phyloP scores from a whole-genome alignment of 2,113 vertebrate species.

The Acanthochromis polyacanthus region DNA sequence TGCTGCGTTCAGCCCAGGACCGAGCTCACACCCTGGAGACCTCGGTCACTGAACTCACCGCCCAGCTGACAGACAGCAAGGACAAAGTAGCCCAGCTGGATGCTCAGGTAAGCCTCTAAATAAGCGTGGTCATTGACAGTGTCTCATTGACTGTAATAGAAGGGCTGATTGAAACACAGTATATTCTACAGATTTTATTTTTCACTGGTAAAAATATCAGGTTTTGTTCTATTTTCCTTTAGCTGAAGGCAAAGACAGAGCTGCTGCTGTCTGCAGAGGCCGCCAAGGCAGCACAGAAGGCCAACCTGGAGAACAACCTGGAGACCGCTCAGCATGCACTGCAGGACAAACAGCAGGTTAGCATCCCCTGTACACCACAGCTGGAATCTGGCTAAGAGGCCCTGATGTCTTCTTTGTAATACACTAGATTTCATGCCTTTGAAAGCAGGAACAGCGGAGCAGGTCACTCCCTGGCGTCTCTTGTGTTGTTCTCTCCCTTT shows the following conservation, averaged over 20 bases:
- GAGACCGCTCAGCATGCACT: constrained; percentile 95
- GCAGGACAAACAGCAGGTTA: constrained; percentile 98
- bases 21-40: constrained; percentile 91
- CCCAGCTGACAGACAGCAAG: constrained; percentile 92
- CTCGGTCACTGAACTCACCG: constrained; percentile 87
- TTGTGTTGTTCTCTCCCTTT: neutral
- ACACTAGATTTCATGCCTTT: neutral
- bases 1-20: constrained; percentile 92
- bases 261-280: constrained; percentile 95
- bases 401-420: neutral
- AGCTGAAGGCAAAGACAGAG: constrained; percentile 98
- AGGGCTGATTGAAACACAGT: neutral
- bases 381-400: neutral
- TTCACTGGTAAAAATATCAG: neutral
- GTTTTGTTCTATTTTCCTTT: constrained; percentile 48
- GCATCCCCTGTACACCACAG: neutral
- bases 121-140: neutral
- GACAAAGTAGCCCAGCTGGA: constrained; percentile 95
- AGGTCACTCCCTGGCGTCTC: neutral
- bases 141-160: neutral
- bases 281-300: constrained; percentile 94
- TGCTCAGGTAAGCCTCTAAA: constrained; percentile 87
- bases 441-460: neutral
- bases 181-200: neutral
- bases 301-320: constrained; percentile 95